Evolutionary conservation across 2,888 invertebrate species (phyloP).

Genomic region (Eurois occulta): DNA sequence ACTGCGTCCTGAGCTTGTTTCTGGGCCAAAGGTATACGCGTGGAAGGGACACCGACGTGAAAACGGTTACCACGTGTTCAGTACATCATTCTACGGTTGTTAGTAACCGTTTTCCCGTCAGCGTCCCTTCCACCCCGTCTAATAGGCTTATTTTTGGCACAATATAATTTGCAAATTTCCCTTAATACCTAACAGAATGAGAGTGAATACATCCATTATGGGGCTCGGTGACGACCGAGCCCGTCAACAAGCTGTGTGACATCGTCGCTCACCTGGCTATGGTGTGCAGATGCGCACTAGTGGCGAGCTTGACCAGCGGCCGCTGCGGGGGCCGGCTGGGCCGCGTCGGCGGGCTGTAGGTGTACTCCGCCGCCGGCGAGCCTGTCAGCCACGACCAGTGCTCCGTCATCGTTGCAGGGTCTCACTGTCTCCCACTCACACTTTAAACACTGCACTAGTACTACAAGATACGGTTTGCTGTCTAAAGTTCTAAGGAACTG

Average conservation of each 20-base stretch:
- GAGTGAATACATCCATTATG: background rate
- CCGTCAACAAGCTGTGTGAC: slow-evolving; percentile 19
- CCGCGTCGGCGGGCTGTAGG: slow-evolving; percentile 86
- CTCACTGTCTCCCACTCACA: slow-evolving; percentile 36
- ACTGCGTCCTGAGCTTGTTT: background rate
- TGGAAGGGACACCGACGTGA: too few species aligned
- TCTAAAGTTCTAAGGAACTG: background rate
- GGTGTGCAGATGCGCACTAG: slow-evolving; percentile 86
- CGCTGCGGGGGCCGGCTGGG: slow-evolving; percentile 86
- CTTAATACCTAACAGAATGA: background rate
- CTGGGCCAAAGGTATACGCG: background rate
- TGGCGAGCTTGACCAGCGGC: slow-evolving; percentile 86
- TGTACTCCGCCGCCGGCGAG: slow-evolving; percentile 83
- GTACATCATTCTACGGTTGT: too few species aligned
- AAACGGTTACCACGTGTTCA: too few species aligned
- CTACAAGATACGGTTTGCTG: background rate
- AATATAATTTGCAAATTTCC: background rate
- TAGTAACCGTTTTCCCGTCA: too few species aligned
- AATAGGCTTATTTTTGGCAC: too few species aligned
- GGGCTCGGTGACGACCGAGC: background rate
- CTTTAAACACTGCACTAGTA: slow-evolving; percentile 28
- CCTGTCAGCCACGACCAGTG: slow-evolving; percentile 89
- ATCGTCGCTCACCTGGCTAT: slow-evolving; percentile 81
- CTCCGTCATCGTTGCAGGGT: slow-evolving; percentile 78
- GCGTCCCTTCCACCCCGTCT: too few species aligned